Base-by-base conservation (phyloP, 2,888 invertebrate genomes). In the Epirrita christyi region DNA sequence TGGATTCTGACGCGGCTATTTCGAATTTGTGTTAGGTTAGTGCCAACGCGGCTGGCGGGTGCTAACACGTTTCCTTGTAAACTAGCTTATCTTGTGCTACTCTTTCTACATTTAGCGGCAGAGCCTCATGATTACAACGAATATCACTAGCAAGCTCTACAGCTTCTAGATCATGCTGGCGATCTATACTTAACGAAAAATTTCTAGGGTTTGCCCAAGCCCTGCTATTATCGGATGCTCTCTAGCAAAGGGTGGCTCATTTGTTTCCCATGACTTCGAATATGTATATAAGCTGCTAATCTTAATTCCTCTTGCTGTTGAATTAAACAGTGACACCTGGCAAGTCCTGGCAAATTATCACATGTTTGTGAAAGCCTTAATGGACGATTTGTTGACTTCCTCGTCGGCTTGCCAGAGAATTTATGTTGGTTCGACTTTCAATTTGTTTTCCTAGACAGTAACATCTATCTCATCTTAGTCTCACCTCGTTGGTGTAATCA, bases 1-100 rank as follows among this genome's bases (percentile, higher is more conserved):
- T 52, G 47, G 40, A 55, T 59, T 59, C 44, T 59, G 55, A 55
- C 42, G 59, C 46, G 46, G 55, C 55, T 59, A 59, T 55, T 59
- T 55, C 36, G 47, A 52, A 55, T 59, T 51, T 46, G 46, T 55
- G 59, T 59, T 54, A 51, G 47, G 46, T 49, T 51, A 14, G 51
- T 55, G 51, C 51, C 36, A 48, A 40, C 46, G 34, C 15, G 51
- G 47, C 55, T 51, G 28, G 48, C 40, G 28, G 29, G 21, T 49
- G 40, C 27, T 38, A 10, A 27, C 41, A 34, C 34, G 13, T 41
- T 34, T 27, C 37, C 52, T 36, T 34, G 37, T 52, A 36, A 51
- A 36, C 50, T 32, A 40, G 40, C 27, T 46, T 37, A 46, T 27
- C 28, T 38, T 38, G 38, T 14, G 28, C 47, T 38, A 37, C 4